phyloP scores from a whole-genome alignment of 1,140 invertebrate species.

The Notospermus geniculatus region DNA sequence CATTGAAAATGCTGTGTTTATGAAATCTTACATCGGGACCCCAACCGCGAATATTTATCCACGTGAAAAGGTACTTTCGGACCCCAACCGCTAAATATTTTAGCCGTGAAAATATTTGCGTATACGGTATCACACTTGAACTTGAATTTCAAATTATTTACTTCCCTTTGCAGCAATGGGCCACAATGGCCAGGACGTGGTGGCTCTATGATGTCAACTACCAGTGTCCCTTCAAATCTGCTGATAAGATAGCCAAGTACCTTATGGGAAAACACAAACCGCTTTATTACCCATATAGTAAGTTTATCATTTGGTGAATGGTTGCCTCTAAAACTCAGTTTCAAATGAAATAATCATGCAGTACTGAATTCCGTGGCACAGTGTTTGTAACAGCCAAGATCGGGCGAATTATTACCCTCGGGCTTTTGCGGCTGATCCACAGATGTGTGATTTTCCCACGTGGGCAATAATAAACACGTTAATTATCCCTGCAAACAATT shows the following conservation, averaged over 20 bases:
- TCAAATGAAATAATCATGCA: neutral
- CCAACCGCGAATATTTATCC: too few relatives aligned
- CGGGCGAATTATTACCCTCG: neutral
- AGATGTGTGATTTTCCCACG: too few relatives aligned
- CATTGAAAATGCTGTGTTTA: too few relatives aligned
- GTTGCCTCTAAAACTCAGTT: too few relatives aligned
- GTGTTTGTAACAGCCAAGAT: neutral
- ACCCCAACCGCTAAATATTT: too few relatives aligned
- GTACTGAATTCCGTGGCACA: neutral
- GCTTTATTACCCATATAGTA: conserved; percentile 83
- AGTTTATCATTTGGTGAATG: conserved; percentile 48
- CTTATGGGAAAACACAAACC: too few relatives aligned
- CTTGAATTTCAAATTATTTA: too few relatives aligned
- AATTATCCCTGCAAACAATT: neutral
- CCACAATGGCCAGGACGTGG: conserved; percentile 87
- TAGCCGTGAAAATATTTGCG: too few relatives aligned
- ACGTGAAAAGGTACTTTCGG: too few relatives aligned
- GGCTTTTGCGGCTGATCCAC: too few relatives aligned
- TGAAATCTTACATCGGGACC: too few relatives aligned
- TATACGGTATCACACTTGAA: too few relatives aligned
- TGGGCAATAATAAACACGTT: neutral
- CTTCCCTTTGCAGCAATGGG: conserved; percentile 91
- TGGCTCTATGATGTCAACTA: conserved; percentile 91
- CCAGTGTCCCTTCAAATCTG: conserved; percentile 90
- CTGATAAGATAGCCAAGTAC: conserved; percentile 71